Base-by-base conservation (phyloP, 2,113 vertebrate species). In the Orthochromis malagaraziensis region DNA sequence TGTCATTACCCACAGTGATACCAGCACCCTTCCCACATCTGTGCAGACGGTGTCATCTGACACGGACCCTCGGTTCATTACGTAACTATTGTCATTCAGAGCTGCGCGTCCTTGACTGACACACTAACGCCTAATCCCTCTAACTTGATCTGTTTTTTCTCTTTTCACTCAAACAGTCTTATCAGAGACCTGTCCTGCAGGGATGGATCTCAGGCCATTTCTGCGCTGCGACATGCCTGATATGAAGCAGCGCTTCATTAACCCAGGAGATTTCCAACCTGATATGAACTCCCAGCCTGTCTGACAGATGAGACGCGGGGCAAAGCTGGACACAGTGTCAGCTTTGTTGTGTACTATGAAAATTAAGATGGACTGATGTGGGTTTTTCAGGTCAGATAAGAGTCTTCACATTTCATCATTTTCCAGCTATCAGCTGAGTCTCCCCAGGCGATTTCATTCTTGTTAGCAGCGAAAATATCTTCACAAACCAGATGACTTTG, bases 331-430 rank as follows among this genome's bases (percentile, higher is more conserved):
- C 81, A 60, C 63, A 81, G 45, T 58, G 80, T 89, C 85, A 84
- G 83, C 55, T 68, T 54, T 17, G 53, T 81, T 77, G 47, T 77
- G 45, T 89, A 51, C 31, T 53, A 82, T 87, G 24, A 54, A 54
- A 91, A 88, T 88, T 31, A 83, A 82, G 84, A 91, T 91, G 3
- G 79, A 93, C 58, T 42, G 84, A 89, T 84, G 58, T 65, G 19
- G 54, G 63, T 42, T 89, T 93, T 89, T 89, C 63, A 85, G 87
- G 87, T 89, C 87, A 90, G 87, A 89, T 81, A 75, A 91, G 58
- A 85, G 31, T 60, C 38, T 83, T 89, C 73, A 70, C 81, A 55
- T 87, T 90, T 85, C 73, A 91, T 89, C 80, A 63, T 88, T 87
- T 81, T 47, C 0, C 73, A 49, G 73, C 73, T 51, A 77, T 51